These are phyloP conservation scores for Leuciscus waleckii DNA, from an alignment of 2,797 vertebrate genomes.

Conservation along the genomic window DNA sequence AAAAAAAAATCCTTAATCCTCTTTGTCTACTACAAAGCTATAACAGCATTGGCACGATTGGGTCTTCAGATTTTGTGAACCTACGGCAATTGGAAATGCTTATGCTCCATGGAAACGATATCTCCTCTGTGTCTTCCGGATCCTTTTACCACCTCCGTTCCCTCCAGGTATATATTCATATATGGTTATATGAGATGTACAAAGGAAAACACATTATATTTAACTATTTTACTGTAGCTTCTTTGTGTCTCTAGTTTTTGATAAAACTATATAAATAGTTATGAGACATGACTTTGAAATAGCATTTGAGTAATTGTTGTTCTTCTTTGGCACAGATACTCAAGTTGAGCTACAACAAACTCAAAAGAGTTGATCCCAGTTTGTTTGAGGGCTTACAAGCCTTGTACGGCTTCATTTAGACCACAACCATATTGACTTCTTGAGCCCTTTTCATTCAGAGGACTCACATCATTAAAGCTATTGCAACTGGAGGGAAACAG, in stretches of 20 bases:
- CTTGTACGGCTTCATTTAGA: conserved; percentile 82
- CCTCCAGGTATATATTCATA: conserved; percentile 75
- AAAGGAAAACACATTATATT: neutral
- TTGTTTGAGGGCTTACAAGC: conserved; percentile 77
- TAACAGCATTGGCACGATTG: conserved; percentile 80
- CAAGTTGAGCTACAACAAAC: conserved; percentile 86
- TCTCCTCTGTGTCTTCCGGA: conserved; percentile 73
- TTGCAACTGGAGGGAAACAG: conserved; percentile 83
- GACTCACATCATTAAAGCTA: conserved; percentile 79
- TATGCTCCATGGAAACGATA: conserved; percentile 85
- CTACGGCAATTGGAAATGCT: conserved; percentile 82
- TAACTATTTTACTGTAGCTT: neutral
- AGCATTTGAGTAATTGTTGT: neutral
- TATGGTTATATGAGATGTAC: conserved; percentile 1
- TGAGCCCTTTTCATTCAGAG: conserved; percentile 81
- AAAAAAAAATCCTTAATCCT: neutral
- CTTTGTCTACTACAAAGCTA: conserved; percentile 69
- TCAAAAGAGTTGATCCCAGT: conserved; percentile 70
- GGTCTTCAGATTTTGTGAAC: conserved; percentile 75
- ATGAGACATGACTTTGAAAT: neutral
- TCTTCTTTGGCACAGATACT: conserved; percentile 71
- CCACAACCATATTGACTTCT: conserved; percentile 81
- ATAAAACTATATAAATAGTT: neutral
- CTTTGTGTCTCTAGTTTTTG: neutral
- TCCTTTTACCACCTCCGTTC: conserved; percentile 80